Evolutionary conservation across 2,113 vertebrate genomes (phyloP).

Genomic region (Alaudala cheleensis): DNA sequence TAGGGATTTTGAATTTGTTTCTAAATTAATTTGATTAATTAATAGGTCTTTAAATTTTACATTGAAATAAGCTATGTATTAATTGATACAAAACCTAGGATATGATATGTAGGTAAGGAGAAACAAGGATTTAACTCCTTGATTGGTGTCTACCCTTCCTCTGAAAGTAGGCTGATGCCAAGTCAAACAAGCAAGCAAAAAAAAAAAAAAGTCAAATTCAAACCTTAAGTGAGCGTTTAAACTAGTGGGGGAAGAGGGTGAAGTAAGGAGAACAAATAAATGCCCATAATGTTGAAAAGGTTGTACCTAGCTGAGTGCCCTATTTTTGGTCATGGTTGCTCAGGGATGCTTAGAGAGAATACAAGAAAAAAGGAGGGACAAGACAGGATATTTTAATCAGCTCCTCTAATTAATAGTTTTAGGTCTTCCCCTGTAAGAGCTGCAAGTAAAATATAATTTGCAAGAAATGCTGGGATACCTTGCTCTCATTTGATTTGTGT

Average conservation of each 20-base stretch:
- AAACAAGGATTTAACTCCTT: background rate
- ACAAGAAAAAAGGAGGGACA: background rate
- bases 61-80: background rate
- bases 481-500: background rate
- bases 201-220: background rate
- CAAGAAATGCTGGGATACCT: background rate
- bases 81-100: background rate
- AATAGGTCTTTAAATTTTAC: background rate
- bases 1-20: background rate
- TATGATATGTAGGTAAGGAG: background rate
- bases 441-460: background rate
- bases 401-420: background rate
- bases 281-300: background rate
- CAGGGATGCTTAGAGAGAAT: background rate
- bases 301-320: background rate
- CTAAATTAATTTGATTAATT: background rate
- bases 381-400: background rate
- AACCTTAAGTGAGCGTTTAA: background rate
- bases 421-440: background rate
- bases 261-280: background rate
- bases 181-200: background rate
- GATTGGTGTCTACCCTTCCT: background rate
- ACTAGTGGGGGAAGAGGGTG: background rate
- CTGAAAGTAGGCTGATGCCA: background rate
- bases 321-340: background rate